Percentiles rank a stretch among this genome's conserved stretches.
These are phyloP conservation scores for Trachymyrmex cornetzi DNA, from an alignment of 1,140 invertebrate species.

Conservation along the genomic window DNA sequence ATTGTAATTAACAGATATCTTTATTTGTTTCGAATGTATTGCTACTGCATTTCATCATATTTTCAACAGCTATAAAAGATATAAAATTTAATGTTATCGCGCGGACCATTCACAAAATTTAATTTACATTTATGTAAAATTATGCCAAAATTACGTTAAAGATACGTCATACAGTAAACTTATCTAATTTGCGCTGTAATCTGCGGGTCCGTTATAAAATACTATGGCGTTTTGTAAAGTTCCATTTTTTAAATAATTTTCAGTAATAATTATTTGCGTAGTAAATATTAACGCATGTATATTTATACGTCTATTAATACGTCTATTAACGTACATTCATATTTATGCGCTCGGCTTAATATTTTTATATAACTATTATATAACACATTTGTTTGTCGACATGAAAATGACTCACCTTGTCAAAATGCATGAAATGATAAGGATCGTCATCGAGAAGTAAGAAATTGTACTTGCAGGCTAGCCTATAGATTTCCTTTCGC, in stretches of 20 bases:
- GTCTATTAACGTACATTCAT: background rate
- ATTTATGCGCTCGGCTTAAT: background rate
- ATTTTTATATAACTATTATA: background rate
- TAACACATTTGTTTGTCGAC: background rate
- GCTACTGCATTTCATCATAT: background rate
- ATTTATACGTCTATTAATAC: constrained; percentile 28
- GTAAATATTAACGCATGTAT: constrained; percentile 21
- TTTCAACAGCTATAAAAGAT: constrained; percentile 6
- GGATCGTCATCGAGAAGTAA: constrained; percentile 94
- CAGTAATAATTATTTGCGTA: background rate
- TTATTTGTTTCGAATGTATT: background rate
- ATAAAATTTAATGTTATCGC: background rate
- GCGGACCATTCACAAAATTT: background rate
- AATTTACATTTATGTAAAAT: constrained; percentile 30
- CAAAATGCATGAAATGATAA: constrained; percentile 92
- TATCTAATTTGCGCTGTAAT: constrained; percentile 36
- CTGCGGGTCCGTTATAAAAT: constrained; percentile 20
- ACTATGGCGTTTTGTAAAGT: background rate
- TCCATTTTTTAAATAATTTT: constrained; percentile 29
- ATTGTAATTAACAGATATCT: constrained; percentile 9
- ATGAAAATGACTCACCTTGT: constrained; percentile 82
- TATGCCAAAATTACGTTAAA: constrained; percentile 3
- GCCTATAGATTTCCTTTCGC: constrained; percentile 90
- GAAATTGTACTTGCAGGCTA: constrained; percentile 92
- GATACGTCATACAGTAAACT: background rate